phyloP scores from a whole-genome alignment of 1,140 invertebrate species.

The Drosophila truncata region DNA sequence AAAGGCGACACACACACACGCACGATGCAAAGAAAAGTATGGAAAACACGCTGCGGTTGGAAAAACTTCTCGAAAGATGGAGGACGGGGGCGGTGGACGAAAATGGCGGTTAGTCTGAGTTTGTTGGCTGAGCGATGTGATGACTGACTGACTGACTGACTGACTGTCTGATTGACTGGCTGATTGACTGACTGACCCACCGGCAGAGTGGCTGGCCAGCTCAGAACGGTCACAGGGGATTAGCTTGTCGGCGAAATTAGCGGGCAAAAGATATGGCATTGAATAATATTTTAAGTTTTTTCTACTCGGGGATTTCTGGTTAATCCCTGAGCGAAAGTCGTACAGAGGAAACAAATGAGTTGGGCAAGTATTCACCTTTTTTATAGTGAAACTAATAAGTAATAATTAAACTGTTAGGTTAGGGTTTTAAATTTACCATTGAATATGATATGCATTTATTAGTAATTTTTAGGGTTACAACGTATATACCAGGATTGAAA shows the following conservation, averaged over 20 bases:
- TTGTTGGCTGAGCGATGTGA: slow-evolving; percentile 54
- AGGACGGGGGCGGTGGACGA: slow-evolving; percentile 27
- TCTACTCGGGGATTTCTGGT: background rate
- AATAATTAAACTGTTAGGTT: background rate
- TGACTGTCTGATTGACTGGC: slow-evolving; percentile 56
- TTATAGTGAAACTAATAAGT: background rate
- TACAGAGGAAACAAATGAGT: background rate
- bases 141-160: slow-evolving; percentile 58
- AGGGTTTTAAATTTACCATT: background rate
- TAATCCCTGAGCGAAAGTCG: slow-evolving; percentile 12
- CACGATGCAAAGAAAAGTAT: slow-evolving; percentile 55
- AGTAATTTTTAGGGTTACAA: too few species aligned
- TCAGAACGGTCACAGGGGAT: slow-evolving; percentile 25
- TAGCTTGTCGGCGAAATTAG: slow-evolving; percentile 43
- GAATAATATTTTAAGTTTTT: slow-evolving; percentile 30
- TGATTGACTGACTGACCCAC: slow-evolving; percentile 33
- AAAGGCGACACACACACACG: slow-evolving; percentile 42
- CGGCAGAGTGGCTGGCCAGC: slow-evolving; percentile 3
- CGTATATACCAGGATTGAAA: background rate
- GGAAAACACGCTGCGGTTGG: slow-evolving; percentile 33
- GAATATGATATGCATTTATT: background rate
- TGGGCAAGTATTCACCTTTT: too few species aligned
- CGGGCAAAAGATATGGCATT: slow-evolving; percentile 46
- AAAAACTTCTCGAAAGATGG: slow-evolving; percentile 31
- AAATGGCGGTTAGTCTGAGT: slow-evolving; percentile 51